phyloP scores from a whole-genome alignment of 1,140 invertebrate species.

The Drosophila sproati region DNA sequence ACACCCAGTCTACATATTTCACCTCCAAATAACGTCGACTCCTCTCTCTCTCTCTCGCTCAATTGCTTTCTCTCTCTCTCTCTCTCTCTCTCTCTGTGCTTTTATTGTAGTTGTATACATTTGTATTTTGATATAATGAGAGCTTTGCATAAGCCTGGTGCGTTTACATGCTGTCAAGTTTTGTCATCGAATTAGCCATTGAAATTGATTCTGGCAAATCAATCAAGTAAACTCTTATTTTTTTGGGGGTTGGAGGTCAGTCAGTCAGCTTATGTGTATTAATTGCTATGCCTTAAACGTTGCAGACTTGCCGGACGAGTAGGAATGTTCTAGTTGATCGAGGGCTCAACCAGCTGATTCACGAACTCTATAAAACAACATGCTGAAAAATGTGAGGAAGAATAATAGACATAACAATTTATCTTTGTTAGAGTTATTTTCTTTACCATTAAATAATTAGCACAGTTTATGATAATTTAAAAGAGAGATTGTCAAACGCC shows the following conservation, averaged over 20 bases:
- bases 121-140: constrained; percentile 30
- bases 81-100: constrained; percentile 10
- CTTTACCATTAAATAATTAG: no score
- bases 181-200: constrained; percentile 38
- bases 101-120: constrained; percentile 8
- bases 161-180: constrained; percentile 21
- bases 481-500: no score
- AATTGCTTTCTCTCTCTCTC: constrained; percentile 11
- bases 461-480: no score
- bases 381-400: no score
- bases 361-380: no score
- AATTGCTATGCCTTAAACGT: no score
- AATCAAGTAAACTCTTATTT: constrained; percentile 14
- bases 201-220: constrained; percentile 19
- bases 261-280: no score
- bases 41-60: constrained; percentile 14
- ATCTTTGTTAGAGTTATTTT: no score
- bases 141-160: constrained; percentile 45
- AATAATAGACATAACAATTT: no score
- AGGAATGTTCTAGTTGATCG: no score
- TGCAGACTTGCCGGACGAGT: no score
- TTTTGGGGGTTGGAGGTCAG: not conserved
- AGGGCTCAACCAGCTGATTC: no score
- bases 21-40: constrained; percentile 39
- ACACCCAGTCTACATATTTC: constrained; percentile 45